These are phyloP conservation scores for Anolis carolinensis DNA, from an alignment of 2,113 vertebrate species.

Conservation along the genomic window DNA sequence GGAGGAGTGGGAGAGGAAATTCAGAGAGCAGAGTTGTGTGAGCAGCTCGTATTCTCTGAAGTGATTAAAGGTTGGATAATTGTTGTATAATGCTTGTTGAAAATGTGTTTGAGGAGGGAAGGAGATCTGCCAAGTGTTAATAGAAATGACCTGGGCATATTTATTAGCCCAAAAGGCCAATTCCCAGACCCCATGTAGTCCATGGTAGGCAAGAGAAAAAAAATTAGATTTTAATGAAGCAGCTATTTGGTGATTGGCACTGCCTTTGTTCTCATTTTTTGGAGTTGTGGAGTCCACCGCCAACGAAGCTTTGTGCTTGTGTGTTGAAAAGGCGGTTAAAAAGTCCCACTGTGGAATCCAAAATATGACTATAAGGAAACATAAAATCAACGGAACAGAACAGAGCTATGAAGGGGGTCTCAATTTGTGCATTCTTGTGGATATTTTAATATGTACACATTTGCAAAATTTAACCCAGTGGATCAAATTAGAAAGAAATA, in stretches of 20 bases:
- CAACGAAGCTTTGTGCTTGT: constrained; percentile 24
- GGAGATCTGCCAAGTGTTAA: background rate
- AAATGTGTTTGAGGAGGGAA: constrained; percentile 22
- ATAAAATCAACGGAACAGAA: background rate
- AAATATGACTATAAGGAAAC: background rate
- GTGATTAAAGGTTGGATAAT: background rate
- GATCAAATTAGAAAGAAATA: background rate
- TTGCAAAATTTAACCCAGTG: constrained; percentile 1
- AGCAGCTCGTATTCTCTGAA: background rate
- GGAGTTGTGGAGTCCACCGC: constrained; percentile 16
- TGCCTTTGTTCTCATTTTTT: constrained; percentile 17
- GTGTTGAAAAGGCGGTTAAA: background rate
- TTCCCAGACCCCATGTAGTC: background rate
- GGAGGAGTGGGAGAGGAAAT: background rate
- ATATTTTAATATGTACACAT: background rate
- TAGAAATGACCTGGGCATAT: background rate
- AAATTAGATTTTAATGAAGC: constrained; percentile 8
- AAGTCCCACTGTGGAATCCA: constrained; percentile 4
- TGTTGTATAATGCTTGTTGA: background rate
- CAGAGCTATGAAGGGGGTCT: constrained; percentile 7
- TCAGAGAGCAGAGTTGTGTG: background rate
- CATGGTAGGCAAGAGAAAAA: background rate
- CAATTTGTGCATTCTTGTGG: constrained; percentile 18
- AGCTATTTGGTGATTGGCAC: background rate
- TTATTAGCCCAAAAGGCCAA: background rate